These are phyloP conservation scores for Dusona sp. DNA, from an alignment of 2,888 invertebrate species.

Conservation along the genomic window DNA sequence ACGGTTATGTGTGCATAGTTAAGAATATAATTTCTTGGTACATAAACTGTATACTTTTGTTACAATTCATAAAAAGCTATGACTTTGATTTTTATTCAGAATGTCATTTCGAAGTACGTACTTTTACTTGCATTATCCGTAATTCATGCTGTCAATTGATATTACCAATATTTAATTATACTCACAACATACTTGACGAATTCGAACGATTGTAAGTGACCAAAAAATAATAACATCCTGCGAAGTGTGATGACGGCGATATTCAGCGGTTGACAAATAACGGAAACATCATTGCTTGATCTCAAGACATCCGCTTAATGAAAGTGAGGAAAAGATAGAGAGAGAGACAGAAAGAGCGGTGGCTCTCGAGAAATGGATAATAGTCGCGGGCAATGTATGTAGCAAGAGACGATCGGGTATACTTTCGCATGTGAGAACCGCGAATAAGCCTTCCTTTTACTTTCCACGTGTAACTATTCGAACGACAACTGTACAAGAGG, in stretches of 20 bases:
- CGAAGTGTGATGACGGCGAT: slow-evolving; percentile 35
- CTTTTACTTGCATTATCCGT: not conserved
- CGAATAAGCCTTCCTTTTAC: slow-evolving; percentile 46
- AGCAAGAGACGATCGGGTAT: slow-evolving; percentile 37
- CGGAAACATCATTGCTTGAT: slow-evolving; percentile 65
- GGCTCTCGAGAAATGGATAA: slow-evolving; percentile 21
- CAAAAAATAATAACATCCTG: slow-evolving; percentile 32
- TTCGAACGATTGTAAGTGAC: not conserved
- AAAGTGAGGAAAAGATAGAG: slow-evolving; percentile 20
- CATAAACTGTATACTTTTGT: not conserved
- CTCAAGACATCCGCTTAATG: slow-evolving; percentile 58
- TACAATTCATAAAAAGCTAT: not conserved
- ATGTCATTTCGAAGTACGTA: slow-evolving; percentile 7
- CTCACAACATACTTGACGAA: slow-evolving; percentile 15
- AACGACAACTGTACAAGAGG: slow-evolving; percentile 5
- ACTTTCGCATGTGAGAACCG: slow-evolving; percentile 56
- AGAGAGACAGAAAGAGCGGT: slow-evolving; percentile 4
- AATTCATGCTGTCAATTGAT: slow-evolving; percentile 6
- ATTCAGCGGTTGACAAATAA: slow-evolving; percentile 62
- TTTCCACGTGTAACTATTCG: slow-evolving; percentile 57
- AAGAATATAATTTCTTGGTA: no score
- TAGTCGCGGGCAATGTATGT: slow-evolving; percentile 23
- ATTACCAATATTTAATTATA: not conserved
- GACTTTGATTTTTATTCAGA: slow-evolving; percentile 39
- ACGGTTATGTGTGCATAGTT: not conserved